Conservation (phyloP, 2,113 vertebrate species). For the Zosterops borbonicus region DNA sequence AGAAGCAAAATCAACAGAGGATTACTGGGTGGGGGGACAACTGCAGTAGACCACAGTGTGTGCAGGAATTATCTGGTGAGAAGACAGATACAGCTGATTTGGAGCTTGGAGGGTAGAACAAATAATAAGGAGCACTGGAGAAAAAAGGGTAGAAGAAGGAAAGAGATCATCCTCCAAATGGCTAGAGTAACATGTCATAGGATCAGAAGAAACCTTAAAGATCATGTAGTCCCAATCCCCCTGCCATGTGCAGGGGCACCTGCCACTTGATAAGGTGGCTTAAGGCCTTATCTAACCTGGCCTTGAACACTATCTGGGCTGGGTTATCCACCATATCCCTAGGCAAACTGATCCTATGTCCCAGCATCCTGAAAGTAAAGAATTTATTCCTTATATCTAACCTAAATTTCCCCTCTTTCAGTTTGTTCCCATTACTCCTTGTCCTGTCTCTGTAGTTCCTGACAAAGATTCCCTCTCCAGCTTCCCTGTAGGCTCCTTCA, state of each 20-base stretch:
- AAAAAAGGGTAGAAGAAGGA: not conserved
- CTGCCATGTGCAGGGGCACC: not conserved
- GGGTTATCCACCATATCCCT: not conserved
- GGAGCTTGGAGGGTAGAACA: not conserved
- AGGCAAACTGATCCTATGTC: not conserved
- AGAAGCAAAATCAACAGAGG: not conserved
- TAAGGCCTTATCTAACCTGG: not conserved
- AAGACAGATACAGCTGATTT: not conserved
- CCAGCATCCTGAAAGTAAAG: not conserved
- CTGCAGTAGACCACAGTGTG: not conserved
- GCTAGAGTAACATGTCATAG: not conserved
- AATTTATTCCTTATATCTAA: not conserved
- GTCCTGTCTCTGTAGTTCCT: not conserved
- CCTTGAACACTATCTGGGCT: not conserved
- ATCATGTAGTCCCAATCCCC: not conserved
- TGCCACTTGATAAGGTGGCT: not conserved
- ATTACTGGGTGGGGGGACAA: not conserved
- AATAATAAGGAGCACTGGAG: not conserved
- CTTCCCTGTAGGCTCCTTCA: not conserved
- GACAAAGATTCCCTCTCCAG: not conserved
- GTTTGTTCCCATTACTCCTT: not conserved
- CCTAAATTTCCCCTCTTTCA: not conserved
- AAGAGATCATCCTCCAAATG: not conserved
- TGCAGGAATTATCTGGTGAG: not conserved
- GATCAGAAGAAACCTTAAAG: not conserved